Conservation (phyloP, 2,797 vertebrate genomes). For the Rhinophrynus dorsalis region DNA sequence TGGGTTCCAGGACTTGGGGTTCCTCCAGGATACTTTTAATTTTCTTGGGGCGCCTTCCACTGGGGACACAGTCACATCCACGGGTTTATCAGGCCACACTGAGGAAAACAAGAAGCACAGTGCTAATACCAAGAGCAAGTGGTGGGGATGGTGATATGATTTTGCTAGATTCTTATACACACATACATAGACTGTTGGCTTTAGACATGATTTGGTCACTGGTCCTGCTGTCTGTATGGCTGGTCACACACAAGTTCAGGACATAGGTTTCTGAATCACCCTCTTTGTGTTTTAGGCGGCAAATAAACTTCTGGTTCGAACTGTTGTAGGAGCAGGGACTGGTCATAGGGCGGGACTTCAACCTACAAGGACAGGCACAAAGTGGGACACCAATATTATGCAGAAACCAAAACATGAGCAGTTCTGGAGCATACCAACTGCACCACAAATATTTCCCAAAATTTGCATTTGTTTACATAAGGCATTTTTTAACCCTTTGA, state of each 20-base stretch:
- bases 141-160: too few relatives aligned
- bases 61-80: slow-evolving; percentile 57
- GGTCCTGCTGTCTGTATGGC: slow-evolving; percentile 53
- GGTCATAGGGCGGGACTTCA: background rate
- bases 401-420: too few relatives aligned
- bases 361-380: background rate
- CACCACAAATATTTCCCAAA: too few relatives aligned
- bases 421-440: too few relatives aligned
- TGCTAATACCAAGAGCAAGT: too few relatives aligned
- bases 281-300: slow-evolving; percentile 64
- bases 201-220: slow-evolving; percentile 59
- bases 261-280: slow-evolving; percentile 51
- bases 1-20: slow-evolving; percentile 75
- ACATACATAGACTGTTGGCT: slow-evolving; percentile 70
- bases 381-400: too few relatives aligned
- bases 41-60: slow-evolving; percentile 51
- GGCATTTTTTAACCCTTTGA: too few relatives aligned
- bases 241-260: slow-evolving; percentile 71
- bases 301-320: slow-evolving; percentile 63
- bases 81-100: slow-evolving; percentile 86
- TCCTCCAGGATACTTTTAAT: slow-evolving; percentile 75
- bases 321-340: background rate
- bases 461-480: too few relatives aligned
- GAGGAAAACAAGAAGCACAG: background rate
- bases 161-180: too few relatives aligned